Percentiles rank a stretch among this genome's conserved stretches.
These are phyloP conservation scores for Jordanella pulchra DNA, from an alignment of 2,797 vertebrate genomes.

Conservation along the genomic window DNA sequence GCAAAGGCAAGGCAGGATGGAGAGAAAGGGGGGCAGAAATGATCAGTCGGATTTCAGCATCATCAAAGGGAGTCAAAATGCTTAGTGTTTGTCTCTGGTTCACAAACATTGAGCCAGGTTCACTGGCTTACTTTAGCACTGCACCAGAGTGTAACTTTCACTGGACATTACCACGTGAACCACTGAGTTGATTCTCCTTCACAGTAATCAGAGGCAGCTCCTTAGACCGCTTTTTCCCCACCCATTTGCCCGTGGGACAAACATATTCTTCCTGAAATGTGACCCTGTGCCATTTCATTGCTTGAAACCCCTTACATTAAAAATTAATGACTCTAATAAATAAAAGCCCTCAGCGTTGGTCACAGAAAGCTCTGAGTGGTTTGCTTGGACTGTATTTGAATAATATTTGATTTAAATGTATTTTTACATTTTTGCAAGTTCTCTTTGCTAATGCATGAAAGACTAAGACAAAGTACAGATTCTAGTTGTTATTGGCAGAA, in stretches of 20 bases:
- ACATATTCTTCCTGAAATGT: slow-evolving; percentile 56
- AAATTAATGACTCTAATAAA: slow-evolving; percentile 75
- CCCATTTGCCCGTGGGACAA: slow-evolving; percentile 45
- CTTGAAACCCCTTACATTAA: slow-evolving; percentile 70
- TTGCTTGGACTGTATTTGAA: slow-evolving; percentile 19
- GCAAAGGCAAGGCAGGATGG: slow-evolving; percentile 4
- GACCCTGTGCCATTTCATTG: slow-evolving; percentile 47
- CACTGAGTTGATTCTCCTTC: slow-evolving; percentile 55
- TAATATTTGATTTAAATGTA: slow-evolving; percentile 8
- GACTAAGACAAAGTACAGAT: neutral
- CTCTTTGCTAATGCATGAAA: neutral
- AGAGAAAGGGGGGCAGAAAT: slow-evolving; percentile 10
- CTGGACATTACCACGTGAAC: slow-evolving; percentile 70
- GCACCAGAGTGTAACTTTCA: slow-evolving; percentile 71
- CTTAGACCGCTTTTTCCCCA: slow-evolving; percentile 32
- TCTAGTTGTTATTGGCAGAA: neutral
- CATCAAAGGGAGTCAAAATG: slow-evolving; percentile 43
- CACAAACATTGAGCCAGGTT: slow-evolving; percentile 43
- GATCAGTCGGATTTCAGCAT: slow-evolving; percentile 27
- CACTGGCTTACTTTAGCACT: slow-evolving; percentile 73
- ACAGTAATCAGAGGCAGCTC: slow-evolving; percentile 47
- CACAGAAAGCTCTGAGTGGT: slow-evolving; percentile 37
- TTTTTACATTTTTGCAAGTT: neutral
- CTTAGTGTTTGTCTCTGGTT: slow-evolving; percentile 53
- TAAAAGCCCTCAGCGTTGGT: slow-evolving; percentile 55